Evolutionary conservation across 2,797 vertebrate genomes (phyloP), one percentile per base, ranked within the genome.

Genomic region (Calcarius lapponicus): DNA sequence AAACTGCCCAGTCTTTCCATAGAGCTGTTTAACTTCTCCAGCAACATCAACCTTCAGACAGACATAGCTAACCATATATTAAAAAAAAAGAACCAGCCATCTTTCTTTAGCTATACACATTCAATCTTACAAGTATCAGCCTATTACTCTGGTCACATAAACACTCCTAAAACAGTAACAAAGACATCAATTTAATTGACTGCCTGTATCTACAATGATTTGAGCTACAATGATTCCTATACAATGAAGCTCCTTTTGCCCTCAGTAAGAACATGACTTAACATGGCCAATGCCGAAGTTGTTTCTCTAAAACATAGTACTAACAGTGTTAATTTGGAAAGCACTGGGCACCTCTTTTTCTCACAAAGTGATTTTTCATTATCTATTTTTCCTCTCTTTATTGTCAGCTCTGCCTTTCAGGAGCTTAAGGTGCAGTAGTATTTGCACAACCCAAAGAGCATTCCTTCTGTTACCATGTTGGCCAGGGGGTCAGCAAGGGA

Each of bases 11-110:
- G 10, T 40, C 11, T 92, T 83, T 62, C 38, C 22, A 57, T 0
- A 24, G 22, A 28, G 25, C 2, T 67, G 25, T 20, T 16, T 15
- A 90, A 40, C 21, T 57, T 64, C 34, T 62, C 36, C 31, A 66
- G 11, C 6, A 64, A 61, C 3, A 53, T 48, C 24, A 69, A 9
- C 11, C 4, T 83, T 62, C 26, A 42, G 17, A 42, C 13, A 66
- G 15, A 65, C 9, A 26, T 4, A 56, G 1, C 3, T 60, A 66
- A 50, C 3, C 3, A 19, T 2, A 48, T 2, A 26, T 32, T n/a
- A 25, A 36, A 36, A 32, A 20, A 13, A 10, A 22, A 25, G 54
- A 70, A 10, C 4, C n/a, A 60, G 12, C 3, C 13, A 31, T 25
- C 21, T 17, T 83, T 53, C 18, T 88, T 50, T 53, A 69, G 32